Percentiles rank a stretch among this genome's conserved stretches.
phyloP scores from a whole-genome alignment of 2,888 invertebrate species.

The Ormyrus thymus region DNA sequence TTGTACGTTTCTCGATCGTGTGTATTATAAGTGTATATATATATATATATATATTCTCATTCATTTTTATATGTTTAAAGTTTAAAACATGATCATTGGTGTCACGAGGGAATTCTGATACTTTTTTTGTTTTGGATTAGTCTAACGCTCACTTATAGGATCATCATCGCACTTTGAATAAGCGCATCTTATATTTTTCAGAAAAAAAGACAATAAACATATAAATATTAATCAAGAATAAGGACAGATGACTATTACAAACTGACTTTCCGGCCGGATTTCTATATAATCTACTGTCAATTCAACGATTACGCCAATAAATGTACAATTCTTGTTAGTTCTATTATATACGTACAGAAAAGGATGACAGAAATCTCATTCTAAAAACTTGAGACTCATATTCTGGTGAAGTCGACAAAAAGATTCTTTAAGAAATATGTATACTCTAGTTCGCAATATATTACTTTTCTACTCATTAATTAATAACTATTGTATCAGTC shows the following conservation, averaged over 20 bases:
- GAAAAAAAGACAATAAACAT: conserved; percentile 19
- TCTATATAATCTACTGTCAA: conserved; percentile 38
- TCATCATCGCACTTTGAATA: conserved; percentile 11
- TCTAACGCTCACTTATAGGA: conserved; percentile 14
- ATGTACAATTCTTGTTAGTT: conserved; percentile 25
- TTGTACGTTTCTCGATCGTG: conserved; percentile 34
- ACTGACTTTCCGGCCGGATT: conserved; percentile 28
- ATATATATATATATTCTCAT: conserved; percentile 7
- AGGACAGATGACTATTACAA: conserved; percentile 30
- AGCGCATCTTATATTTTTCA: background rate
- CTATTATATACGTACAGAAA: conserved; percentile 26
- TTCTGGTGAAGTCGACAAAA: conserved; percentile 40
- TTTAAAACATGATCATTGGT: conserved; percentile 34
- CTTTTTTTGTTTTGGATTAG: conserved; percentile 5
- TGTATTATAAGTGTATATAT: conserved; percentile 39
- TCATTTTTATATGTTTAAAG: conserved; percentile 22
- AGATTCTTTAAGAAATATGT: conserved; percentile 9
- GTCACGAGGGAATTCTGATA: conserved; percentile 27
- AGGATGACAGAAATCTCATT: conserved; percentile 12
- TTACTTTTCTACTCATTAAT: conserved; percentile 4
- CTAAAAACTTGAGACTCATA: background rate
- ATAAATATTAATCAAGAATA: conserved; percentile 21
- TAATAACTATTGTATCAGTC: conserved; percentile 52
- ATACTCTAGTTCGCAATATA: conserved; percentile 27
- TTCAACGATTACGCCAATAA: conserved; percentile 36